These are phyloP conservation scores for Leptopterna dolabrata DNA, from an alignment of 2,888 invertebrate genomes.

Conservation along the genomic window DNA sequence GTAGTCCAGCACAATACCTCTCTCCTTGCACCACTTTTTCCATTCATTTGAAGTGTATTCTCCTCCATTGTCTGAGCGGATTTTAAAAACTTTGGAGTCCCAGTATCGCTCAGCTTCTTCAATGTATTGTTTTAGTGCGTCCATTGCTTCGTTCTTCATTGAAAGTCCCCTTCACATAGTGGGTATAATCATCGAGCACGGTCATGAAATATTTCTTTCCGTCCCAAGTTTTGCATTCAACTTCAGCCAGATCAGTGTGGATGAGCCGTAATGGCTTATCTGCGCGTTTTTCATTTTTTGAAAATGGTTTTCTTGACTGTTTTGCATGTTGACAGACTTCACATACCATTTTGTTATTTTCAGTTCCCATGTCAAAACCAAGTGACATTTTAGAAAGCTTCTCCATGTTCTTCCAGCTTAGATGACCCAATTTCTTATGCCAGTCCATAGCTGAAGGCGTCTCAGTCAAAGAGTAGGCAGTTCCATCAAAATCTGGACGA, in stretches of 20 bases:
- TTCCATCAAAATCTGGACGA: not conserved
- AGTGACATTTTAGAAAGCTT: too few species aligned
- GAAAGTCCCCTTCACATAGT: constrained; percentile 56
- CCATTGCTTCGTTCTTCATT: too few species aligned
- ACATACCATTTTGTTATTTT: constrained; percentile 58
- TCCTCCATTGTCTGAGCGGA: too few species aligned
- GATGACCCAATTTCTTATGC: not conserved
- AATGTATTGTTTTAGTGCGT: too few species aligned
- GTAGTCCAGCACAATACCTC: too few species aligned
- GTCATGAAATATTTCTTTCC: constrained; percentile 58
- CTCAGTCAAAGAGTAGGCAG: not conserved
- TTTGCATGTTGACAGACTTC: constrained; percentile 62
- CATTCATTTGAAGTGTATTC: too few species aligned
- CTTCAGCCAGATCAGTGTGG: constrained; percentile 59
- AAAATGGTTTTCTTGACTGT: constrained; percentile 62
- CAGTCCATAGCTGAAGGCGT: not conserved
- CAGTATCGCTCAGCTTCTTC: too few species aligned
- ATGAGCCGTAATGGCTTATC: constrained; percentile 54
- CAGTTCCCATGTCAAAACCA: not conserved
- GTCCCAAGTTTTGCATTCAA: constrained; percentile 54
- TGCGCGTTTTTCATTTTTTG: constrained; percentile 56
- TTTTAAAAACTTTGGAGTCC: too few species aligned
- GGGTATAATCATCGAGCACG: constrained; percentile 60
- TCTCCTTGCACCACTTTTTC: too few species aligned
- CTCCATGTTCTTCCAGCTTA: not conserved